Evolutionary conservation across 2,888 invertebrate species (phyloP).

Genomic region (Hartigia nigra): DNA sequence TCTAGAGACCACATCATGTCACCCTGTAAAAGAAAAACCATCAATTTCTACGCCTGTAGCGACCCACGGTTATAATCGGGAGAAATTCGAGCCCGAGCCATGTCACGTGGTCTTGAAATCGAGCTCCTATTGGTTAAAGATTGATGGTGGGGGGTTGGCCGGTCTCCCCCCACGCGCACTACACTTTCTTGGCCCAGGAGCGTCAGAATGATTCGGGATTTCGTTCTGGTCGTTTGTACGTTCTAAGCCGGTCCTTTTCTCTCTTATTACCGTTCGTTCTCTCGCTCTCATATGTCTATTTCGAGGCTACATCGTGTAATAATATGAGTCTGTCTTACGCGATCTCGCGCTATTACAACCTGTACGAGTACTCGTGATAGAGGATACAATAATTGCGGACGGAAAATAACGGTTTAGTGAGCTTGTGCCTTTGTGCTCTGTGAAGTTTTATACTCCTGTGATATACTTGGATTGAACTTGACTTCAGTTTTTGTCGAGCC

Average conservation of each 20-base stretch:
- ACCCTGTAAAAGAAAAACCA: not conserved
- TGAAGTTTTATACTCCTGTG: not conserved
- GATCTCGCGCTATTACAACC: conserved; percentile 3
- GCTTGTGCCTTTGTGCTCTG: not conserved
- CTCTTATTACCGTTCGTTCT: not conserved
- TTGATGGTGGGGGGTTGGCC: not conserved
- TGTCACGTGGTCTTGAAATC: not conserved
- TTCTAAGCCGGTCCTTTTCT: not conserved
- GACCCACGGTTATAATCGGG: not conserved
- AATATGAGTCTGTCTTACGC: conserved; percentile 3
- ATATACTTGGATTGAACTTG: not conserved
- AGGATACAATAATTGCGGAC: not conserved
- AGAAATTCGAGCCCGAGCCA: not conserved
- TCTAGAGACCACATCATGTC: not conserved
- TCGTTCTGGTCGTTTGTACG: not conserved
- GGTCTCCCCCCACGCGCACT: not conserved
- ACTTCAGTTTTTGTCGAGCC: not conserved
- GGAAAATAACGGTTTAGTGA: not conserved
- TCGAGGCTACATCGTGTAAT: not conserved
- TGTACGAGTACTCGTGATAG: conserved; percentile 5
- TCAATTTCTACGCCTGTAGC: not conserved
- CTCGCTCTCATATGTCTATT: not conserved
- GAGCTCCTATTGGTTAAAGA: not conserved
- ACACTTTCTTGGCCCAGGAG: not conserved
- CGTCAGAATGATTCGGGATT: not conserved